Base-by-base conservation (phyloP, 2,797 vertebrate genomes). In the Diplodus sargus region DNA sequence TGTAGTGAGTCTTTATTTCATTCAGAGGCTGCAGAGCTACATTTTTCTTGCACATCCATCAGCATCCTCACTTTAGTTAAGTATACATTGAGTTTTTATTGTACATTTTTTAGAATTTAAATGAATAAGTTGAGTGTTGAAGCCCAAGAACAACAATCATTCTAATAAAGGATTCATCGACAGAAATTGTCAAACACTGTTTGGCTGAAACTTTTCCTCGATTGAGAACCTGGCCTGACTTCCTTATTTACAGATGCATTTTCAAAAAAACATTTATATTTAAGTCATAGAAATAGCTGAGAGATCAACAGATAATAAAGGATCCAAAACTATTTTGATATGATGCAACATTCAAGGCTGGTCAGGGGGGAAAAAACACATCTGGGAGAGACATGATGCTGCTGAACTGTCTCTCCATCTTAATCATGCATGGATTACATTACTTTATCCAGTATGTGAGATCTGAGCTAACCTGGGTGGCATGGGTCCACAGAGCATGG, bases 401-500 rank as follows among this genome's bases (percentile, higher is more conserved):
- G 28, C 39, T 4, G 3, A 52, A 66, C 23, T 18, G 25, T 15
- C 22, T 30, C 22, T 17, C n/a, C 18, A 5, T 61, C 17, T 18
- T 22, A 17, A 62, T 56, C 57, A 5, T 51, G 17, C 17, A 12
- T 42, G 2, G 22, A 51, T 22, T 49, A 39, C 17, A 12, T 17
- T 22, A 10, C 9, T 49, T 54, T 13, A 69, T 14, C 8, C 15
- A 7, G 6, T 34, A 2, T 63, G 20, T 15, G 52, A 30, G 22
- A 25, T 45, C 22, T 39, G 0, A 3, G 73, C 89, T 94, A 63
- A 99, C 98, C 98, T 99, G 88, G 98, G 98, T 13, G 97, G 96
- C 93, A 99, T 94, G 0, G 98, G 98, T 13, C 96, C 96, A 76
- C 98, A 99, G 70, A 99, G 97, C 75, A 97, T 96, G 4, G 96